Conservation (phyloP, 2,113 vertebrate genomes). For the Brevimyrus niger region DNA sequence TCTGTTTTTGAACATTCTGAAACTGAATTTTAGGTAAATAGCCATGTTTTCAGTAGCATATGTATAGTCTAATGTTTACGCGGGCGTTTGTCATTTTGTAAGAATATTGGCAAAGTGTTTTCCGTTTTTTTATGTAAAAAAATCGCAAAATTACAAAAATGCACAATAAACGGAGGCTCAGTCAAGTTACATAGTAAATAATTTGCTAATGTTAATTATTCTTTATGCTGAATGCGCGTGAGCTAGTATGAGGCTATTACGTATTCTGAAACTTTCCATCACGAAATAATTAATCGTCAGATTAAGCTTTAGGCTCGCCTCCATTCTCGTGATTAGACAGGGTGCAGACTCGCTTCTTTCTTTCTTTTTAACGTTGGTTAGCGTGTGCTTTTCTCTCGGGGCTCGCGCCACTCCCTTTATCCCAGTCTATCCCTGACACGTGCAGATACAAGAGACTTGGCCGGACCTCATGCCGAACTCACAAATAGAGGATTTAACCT, state of each 20-base stretch:
- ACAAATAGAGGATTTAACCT: conserved; percentile 53
- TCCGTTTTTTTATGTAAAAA: not conserved
- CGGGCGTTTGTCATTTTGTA: not conserved
- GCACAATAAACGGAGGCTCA: not conserved
- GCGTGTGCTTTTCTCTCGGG: conserved; percentile 38
- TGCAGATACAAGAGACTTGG: conserved; percentile 50
- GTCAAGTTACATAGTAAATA: not conserved
- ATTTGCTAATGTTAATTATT: not conserved
- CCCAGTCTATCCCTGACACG: conserved; percentile 46
- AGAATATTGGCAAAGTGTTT: not conserved
- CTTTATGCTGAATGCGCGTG: not conserved
- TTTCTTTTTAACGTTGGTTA: conserved; percentile 26
- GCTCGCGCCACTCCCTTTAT: conserved; percentile 39
- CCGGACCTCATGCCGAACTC: conserved; percentile 50
- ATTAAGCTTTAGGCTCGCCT: conserved; percentile 21
- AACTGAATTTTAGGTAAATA: not conserved
- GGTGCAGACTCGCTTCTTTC: not conserved
- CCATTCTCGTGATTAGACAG: conserved; percentile 13
- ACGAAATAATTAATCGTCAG: conserved; percentile 24
- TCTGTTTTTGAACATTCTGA: not conserved
- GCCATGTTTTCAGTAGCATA: not conserved
- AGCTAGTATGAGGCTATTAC: not conserved
- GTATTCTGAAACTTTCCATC: conserved; percentile 12
- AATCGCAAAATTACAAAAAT: not conserved
- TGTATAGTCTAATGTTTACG: not conserved